These are phyloP conservation scores for Tetrao urogallus DNA, from an alignment of 2,113 vertebrate species.

Conservation along the genomic window DNA sequence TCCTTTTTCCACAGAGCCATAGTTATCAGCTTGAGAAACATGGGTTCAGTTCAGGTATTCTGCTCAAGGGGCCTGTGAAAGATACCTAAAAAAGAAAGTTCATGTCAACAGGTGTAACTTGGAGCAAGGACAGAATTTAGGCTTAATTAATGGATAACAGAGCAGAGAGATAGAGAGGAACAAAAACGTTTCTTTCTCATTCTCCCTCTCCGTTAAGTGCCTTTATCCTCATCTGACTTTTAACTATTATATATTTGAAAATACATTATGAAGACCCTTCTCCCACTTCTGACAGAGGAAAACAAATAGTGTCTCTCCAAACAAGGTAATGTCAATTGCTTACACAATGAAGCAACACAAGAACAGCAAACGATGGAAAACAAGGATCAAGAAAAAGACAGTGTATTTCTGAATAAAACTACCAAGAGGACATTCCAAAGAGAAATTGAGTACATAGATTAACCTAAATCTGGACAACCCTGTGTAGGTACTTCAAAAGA, in stretches of 20 bases:
- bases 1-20: background rate
- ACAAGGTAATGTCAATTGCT: background rate
- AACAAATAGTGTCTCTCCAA: constrained; percentile 38
- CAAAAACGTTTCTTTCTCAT: background rate
- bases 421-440: background rate
- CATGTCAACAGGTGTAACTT: background rate
- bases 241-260: constrained; percentile 34
- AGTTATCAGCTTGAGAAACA: background rate
- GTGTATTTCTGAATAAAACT: constrained; percentile 11
- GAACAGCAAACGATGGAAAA: background rate
- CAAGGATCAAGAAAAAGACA: background rate
- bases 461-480: background rate
- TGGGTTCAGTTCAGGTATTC: background rate
- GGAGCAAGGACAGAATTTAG: background rate
- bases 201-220: background rate
- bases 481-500: background rate
- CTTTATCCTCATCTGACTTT: constrained; percentile 33
- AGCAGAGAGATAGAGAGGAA: background rate
- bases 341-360: background rate
- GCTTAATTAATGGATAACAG: background rate
- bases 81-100: background rate
- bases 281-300: constrained; percentile 23
- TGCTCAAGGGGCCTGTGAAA: background rate
- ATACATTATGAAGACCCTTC: constrained; percentile 45
- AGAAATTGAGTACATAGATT: constrained; percentile 3